These are phyloP conservation scores for Mimas tiliae DNA, from an alignment of 2,888 invertebrate species.

Conservation along the genomic window DNA sequence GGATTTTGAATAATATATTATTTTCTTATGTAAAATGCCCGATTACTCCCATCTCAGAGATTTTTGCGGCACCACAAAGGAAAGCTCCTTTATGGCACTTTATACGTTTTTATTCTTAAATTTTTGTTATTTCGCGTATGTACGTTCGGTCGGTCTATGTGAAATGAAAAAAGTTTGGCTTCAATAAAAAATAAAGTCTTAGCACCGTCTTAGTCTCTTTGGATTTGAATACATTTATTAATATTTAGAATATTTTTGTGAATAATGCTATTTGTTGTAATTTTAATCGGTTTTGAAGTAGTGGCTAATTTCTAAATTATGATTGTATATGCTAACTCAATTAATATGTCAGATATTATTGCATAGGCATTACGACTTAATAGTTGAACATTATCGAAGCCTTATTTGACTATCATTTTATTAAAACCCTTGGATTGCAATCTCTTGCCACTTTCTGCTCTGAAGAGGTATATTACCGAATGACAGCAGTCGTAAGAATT, in stretches of 20 bases:
- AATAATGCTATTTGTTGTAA: not conserved
- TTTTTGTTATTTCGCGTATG: constrained; percentile 61
- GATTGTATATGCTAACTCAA: no score
- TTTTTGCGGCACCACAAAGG: constrained; percentile 71
- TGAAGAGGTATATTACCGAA: no score
- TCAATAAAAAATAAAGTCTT: constrained; percentile 18
- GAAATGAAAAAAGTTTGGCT: constrained; percentile 58
- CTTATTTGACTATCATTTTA: no score
- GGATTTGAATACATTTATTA: constrained; percentile 6
- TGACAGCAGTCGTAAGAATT: no score
- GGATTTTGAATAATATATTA: constrained; percentile 85
- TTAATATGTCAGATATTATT: no score
- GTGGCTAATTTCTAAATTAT: no score
- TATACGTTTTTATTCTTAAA: constrained; percentile 78
- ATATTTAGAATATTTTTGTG: not conserved
- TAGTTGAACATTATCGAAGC: no score
- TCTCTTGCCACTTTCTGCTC: no score
- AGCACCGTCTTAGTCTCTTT: constrained; percentile 11
- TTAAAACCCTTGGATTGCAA: no score
- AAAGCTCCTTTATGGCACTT: constrained; percentile 80
- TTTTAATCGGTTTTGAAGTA: not conserved
- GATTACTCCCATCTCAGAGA: constrained; percentile 80
- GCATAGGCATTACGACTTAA: no score
- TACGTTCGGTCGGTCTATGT: constrained; percentile 39
- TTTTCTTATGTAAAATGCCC: constrained; percentile 84